Base-by-base conservation (phyloP, 2,888 invertebrate genomes). In the Argynnis bischoffii region DNA sequence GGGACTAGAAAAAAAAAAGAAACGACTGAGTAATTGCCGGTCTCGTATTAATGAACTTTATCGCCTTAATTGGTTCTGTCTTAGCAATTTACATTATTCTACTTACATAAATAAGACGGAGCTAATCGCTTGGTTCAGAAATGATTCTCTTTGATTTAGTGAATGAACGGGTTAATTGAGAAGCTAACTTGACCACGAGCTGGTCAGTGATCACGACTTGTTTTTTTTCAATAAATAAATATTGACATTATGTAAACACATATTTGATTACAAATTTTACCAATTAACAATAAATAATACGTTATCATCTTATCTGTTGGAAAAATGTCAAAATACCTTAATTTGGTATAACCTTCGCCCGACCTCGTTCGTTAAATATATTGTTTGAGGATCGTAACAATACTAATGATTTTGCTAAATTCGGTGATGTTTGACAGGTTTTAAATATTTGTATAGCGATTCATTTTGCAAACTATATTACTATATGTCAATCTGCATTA, bases 211-310 rank as follows among this genome's bases (percentile, higher is more conserved):
- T 78, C 78, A 75, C 71, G 73, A 77, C 78, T 74, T 56, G 77
- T 75, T 72, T 76, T 73, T 79, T 76, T 78, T 78, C 26, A 76
- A 74, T 79, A 79, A 77, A 79, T 82, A 41, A 11, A 11, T 11
- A 41, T 41, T 11, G 1, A 41, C 11, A 41, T 41, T 41, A 41
- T 41, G 35, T 41, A 41, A 41, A 11, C 35, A 41, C 11, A 41
- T 41, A 41, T 35, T 41, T 1, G 84, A 84, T 84, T 81, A 81
- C 78, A 86, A 85, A 84, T 84, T 83, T 86, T 82, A 81, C 80
- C 77, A 82, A 84, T 84, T 79, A 77, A 77, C 78, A 79, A 79
- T 76, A 72, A 81, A 79, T 76, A 85, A 85, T 84, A 82, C 79
- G 81, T 84, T 80, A 64, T 53, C n/a, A 53, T 50, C 67, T 63